These are phyloP conservation scores for Ciconia stormi DNA, from an alignment of 2,113 vertebrate genomes.

Conservation along the genomic window DNA sequence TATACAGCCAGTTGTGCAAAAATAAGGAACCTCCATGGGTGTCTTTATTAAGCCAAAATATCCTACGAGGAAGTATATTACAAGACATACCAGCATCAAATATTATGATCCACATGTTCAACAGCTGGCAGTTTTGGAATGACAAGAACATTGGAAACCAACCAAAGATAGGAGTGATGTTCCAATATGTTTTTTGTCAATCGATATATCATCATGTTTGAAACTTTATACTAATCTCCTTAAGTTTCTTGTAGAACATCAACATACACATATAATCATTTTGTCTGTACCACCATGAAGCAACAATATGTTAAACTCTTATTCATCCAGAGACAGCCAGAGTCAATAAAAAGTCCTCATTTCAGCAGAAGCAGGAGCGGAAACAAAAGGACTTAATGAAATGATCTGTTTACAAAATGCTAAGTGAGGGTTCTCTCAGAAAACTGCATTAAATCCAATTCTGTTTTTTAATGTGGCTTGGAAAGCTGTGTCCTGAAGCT, in stretches of 20 bases:
- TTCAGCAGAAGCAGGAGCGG: slow-evolving; percentile 38
- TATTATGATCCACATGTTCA: not conserved
- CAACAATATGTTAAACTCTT: slow-evolving; percentile 51
- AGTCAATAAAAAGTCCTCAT: slow-evolving; percentile 60
- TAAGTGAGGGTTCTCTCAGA: slow-evolving; percentile 44
- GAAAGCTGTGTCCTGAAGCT: slow-evolving; percentile 25
- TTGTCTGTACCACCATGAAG: slow-evolving; percentile 15
- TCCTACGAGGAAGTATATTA: not conserved
- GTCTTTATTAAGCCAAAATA: not conserved
- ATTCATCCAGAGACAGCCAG: slow-evolving; percentile 48
- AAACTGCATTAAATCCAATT: slow-evolving; percentile 63
- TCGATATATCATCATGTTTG: not conserved
- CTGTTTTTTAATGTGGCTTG: slow-evolving; percentile 53
- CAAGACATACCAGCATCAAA: not conserved
- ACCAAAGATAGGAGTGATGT: not conserved
- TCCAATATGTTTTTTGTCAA: not conserved
- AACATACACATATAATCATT: not conserved
- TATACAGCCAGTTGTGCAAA: not conserved
- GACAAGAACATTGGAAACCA: not conserved
- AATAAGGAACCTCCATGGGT: not conserved
- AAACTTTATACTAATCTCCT: not conserved
- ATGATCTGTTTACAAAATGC: slow-evolving; percentile 69
- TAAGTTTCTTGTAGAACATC: slow-evolving; percentile 1
- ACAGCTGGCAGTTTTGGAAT: slow-evolving; percentile 10
- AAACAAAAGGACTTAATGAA: slow-evolving; percentile 73